A percentile compares a stretch with the other conserved stretches of the same genome.
These are phyloP conservation scores for Sympetrum striolatum DNA, from an alignment of 2,888 invertebrate genomes.

Conservation along the genomic window DNA sequence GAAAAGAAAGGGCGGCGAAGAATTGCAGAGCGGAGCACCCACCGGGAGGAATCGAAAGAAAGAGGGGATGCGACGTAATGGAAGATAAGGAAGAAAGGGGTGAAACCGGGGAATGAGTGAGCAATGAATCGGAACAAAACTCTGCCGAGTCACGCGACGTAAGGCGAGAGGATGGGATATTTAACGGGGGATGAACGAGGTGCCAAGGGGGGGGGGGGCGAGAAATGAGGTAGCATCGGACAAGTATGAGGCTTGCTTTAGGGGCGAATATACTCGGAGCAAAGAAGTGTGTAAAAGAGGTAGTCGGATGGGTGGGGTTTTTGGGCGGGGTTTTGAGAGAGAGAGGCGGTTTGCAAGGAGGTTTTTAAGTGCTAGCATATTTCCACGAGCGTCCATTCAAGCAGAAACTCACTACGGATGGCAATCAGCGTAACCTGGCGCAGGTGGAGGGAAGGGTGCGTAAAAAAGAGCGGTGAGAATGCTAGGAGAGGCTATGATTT, in stretches of 20 bases:
- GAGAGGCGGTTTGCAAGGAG: neutral
- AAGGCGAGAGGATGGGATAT: neutral
- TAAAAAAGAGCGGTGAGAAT: neutral
- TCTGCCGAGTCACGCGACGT: conserved; percentile 17
- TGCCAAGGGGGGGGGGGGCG: neutral
- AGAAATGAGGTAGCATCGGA: neutral
- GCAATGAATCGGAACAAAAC: conserved; percentile 22
- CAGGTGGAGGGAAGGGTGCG: neutral
- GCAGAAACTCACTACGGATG: conserved; percentile 35
- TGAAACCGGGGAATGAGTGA: neutral
- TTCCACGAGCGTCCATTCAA: conserved; percentile 35
- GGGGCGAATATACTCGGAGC: neutral
- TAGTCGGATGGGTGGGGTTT: neutral
- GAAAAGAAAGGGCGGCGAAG: neutral
- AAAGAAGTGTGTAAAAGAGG: neutral
- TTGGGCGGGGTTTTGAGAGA: neutral
- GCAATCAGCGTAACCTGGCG: conserved; percentile 34
- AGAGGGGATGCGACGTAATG: neutral
- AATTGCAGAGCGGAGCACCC: neutral
- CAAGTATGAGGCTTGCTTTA: neutral
- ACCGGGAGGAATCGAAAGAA: neutral
- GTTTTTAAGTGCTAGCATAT: conserved; percentile 29
- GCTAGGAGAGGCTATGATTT: conserved; percentile 30
- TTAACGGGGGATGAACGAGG: neutral
- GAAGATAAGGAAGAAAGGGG: neutral